Conservation (phyloP, 1,140 invertebrate species). For the Drosophila cardini region DNA sequence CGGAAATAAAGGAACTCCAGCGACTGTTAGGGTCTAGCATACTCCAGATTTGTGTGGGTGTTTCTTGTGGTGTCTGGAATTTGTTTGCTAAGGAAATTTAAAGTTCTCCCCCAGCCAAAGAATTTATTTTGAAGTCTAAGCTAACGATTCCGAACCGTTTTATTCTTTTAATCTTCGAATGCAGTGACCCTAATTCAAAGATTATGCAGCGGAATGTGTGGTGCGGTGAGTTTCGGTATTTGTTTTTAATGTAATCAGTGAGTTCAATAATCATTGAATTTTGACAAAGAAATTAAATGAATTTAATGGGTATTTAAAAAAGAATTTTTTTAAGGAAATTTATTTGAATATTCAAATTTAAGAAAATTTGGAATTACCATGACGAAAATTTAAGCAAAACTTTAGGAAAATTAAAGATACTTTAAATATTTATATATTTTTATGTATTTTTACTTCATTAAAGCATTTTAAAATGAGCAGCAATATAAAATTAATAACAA, state of each 20-base stretch:
- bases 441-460: too few species aligned
- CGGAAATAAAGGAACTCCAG: conserved; percentile 35
- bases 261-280: conserved; percentile 15
- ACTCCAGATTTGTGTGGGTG: conserved; percentile 18
- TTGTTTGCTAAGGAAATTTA: conserved; percentile 57
- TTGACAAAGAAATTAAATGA: too few species aligned
- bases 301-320: too few species aligned
- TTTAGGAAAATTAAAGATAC: too few species aligned
- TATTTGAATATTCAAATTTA: too few species aligned
- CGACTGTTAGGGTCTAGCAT: conserved; percentile 5
- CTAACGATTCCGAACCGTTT: conserved; percentile 8
- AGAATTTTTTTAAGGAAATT: too few species aligned
- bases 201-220: conserved; percentile 54
- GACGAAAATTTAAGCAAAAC: too few species aligned
- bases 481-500: too few species aligned
- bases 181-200: conserved; percentile 66
- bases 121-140: conserved; percentile 52
- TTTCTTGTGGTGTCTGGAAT: conserved; percentile 55
- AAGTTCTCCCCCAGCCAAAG: conserved; percentile 27
- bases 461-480: too few species aligned
- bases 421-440: too few species aligned
- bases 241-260: conserved; percentile 15
- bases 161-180: conserved; percentile 45
- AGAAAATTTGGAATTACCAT: too few species aligned
- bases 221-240: conserved; percentile 6